These are phyloP conservation scores for Cacatua alba DNA, from an alignment of 2,113 vertebrate genomes.

Conservation along the genomic window DNA sequence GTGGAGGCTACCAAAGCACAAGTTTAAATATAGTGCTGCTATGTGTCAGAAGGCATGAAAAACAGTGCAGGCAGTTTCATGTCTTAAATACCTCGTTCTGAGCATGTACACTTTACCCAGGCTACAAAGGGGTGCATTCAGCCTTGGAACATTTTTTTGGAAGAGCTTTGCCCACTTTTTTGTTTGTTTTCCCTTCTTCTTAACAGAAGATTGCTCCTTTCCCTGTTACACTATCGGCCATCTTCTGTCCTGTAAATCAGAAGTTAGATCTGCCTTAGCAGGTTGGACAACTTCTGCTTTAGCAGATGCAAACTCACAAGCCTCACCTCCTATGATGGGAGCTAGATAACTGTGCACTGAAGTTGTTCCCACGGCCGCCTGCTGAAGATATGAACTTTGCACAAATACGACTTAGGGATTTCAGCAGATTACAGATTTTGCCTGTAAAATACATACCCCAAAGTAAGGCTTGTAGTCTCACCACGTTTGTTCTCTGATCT, in stretches of 20 bases:
- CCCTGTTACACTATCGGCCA: not conserved
- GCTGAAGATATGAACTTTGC: not conserved
- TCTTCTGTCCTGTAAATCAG: not conserved
- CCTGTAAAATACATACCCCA: not conserved
- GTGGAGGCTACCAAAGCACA: not conserved
- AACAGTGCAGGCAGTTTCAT: not conserved
- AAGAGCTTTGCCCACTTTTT: not conserved
- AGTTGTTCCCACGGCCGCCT: not conserved
- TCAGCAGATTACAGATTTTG: not conserved
- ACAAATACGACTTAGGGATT: accelerated
- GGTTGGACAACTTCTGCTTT: not conserved
- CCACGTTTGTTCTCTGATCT: not conserved
- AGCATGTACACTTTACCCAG: not conserved
- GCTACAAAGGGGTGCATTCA: not conserved
- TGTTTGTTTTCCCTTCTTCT: not conserved
- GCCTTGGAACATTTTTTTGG: not conserved
- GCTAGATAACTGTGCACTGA: not conserved
- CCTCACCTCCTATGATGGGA: not conserved
- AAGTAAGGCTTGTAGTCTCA: not conserved
- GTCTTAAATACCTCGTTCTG: not conserved
- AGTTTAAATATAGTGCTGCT: not conserved
- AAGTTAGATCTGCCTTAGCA: not conserved
- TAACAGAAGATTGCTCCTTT: not conserved
- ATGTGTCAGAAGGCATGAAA: not conserved
- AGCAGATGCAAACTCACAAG: not conserved